Evolutionary conservation across 1,140 invertebrate genomes (phyloP), one percentile per base, ranked within the genome.

Genomic region (Hydropsyche tenuis): DNA sequence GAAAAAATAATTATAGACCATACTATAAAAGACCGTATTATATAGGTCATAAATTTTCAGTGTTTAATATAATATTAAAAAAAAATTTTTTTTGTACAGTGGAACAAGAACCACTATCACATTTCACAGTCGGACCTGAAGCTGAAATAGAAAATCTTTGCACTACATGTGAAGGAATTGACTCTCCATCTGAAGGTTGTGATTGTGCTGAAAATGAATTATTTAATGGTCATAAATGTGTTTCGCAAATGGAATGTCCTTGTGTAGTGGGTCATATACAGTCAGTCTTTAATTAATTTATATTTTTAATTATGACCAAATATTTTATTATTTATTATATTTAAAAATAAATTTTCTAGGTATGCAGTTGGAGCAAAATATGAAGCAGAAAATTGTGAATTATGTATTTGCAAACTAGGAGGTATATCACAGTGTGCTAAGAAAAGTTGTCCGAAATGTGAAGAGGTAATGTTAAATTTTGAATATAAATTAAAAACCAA

Each of bases 211-310:
- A 80, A 60, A 81, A 85, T 14, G 72, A 82, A 11, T 89, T 86
- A 81, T 96, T 90, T 88, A 88, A 95, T 84, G 94, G 94, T 6
- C 82, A 86, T 43, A 82, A 82, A 51, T 96, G 94, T 80, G 90
- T 93, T 0, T 77, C 84, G 0, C 83, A 87, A 27, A 84, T 87
- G 60, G 85, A 92, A 75, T 96, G 94, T 80, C 91, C 93, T 0
- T 96, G 94, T 79, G 82, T 91, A 25, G 85, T 91, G 69, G 89
- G 89, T 45, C 89, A 90, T 75, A 86, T 90, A 56, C 77, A 85
- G 88, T 93, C 81, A 86, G 87, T 83, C 56, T 7, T 42, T 74
- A 20, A 43, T 60, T 66, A 18, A 53, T 63, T 23, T 5, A 20
- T 20, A 45, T 27, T 63, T 63, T n/a, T 62, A 73, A 63, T 51